These are phyloP conservation scores for Alligator mississippiensis DNA, from an alignment of 2,113 vertebrate species.

Conservation along the genomic window DNA sequence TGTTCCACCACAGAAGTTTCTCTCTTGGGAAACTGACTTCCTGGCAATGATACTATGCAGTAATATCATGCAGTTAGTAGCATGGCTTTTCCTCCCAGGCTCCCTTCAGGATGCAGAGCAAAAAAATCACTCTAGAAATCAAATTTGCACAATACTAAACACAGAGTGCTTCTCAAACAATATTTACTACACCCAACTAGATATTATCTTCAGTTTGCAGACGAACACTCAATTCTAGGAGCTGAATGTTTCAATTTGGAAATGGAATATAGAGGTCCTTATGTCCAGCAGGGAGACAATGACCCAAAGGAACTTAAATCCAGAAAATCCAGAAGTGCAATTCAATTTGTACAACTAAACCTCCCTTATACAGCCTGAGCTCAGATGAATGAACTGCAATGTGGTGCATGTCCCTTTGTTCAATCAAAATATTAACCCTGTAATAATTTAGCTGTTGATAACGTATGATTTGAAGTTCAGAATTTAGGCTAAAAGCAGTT, in stretches of 20 bases:
- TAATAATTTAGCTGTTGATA: not conserved
- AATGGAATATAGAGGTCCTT: not conserved
- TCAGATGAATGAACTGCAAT: not conserved
- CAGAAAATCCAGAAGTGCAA: not conserved
- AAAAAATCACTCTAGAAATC: not conserved
- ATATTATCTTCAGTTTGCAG: not conserved
- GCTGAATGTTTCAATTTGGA: not conserved
- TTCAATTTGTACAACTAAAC: not conserved
- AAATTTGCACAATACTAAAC: not conserved
- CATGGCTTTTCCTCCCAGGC: not conserved
- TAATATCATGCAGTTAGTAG: not conserved
- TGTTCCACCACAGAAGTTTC: not conserved
- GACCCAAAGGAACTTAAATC: fast-evolving
- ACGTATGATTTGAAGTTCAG: not conserved
- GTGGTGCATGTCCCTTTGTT: not conserved
- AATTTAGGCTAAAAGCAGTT: not conserved
- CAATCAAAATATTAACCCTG: not conserved
- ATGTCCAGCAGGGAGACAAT: not conserved
- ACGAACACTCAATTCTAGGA: not conserved
- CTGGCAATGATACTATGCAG: not conserved
- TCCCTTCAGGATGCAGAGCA: not conserved
- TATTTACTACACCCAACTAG: not conserved
- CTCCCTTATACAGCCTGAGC: not conserved
- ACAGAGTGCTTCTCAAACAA: not conserved
- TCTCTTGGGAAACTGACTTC: not conserved